Evolutionary conservation across 35 echinoderm and acorn worm genomes (phyloP).

Genomic region (Hemicentrotus pulcherrimus): DNA sequence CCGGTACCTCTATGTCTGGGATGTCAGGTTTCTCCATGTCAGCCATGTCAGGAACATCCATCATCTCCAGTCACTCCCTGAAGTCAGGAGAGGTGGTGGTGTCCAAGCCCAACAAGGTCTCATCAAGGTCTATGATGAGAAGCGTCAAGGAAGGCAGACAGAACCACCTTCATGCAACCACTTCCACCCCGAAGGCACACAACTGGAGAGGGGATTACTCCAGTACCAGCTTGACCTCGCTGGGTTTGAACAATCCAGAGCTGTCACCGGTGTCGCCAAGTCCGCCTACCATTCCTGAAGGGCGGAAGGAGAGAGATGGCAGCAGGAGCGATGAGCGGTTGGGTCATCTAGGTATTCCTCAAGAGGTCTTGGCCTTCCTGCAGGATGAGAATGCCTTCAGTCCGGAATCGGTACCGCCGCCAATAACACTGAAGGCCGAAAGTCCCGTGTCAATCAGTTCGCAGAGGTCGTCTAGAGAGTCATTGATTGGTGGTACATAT

Average conservation of each 20-base stretch:
- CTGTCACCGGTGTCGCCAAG: conserved; percentile 48
- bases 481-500: conserved; percentile 54
- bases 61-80: conserved; percentile 94
- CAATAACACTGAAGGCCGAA: background rate
- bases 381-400: conserved; percentile 51
- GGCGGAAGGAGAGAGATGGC: background rate
- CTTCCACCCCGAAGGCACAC: conserved; percentile 24
- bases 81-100: conserved; percentile 46
- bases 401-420: conserved; percentile 29
- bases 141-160: conserved; percentile 58
- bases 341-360: background rate
- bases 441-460: conserved; percentile 29
- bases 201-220: conserved; percentile 23
- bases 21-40: conserved; percentile 88
- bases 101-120: conserved; percentile 49
- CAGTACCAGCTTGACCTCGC: conserved; percentile 11
- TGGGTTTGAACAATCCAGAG: conserved; percentile 24
- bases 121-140: conserved; percentile 56
- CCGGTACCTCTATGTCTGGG: conserved; percentile 89
- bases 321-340: background rate
- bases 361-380: conserved; percentile 32
- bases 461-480: conserved; percentile 63
- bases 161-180: conserved; percentile 46
- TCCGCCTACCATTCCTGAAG: background rate
- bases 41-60: conserved; percentile 84